Base-by-base conservation (phyloP, 2,888 invertebrate genomes). In the Pandemis heparana region DNA sequence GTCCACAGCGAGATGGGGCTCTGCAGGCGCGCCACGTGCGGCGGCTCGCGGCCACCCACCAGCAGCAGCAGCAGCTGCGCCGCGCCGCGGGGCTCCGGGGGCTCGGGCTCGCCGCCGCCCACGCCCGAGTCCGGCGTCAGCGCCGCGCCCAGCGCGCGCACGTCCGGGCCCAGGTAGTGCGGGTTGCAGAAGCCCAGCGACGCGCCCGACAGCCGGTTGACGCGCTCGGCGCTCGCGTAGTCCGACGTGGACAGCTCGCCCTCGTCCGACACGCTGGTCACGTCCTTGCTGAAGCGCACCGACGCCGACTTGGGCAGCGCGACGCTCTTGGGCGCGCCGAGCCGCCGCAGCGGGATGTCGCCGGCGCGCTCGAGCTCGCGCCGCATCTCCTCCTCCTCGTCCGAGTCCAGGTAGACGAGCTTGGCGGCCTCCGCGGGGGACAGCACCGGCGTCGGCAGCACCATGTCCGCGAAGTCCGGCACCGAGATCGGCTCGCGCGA, bases 1-100 rank as follows among this genome's bases (percentile, higher is more conserved):
- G 96, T 96, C 97, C 97, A 97, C 83, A 97, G 95, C 12, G 97
- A 97, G 51, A 97, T 95, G 10, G 97, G 97, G 80, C 96, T 94
- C 83, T 96, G 96, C 81, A 97, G 96, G 71, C 96, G 95, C 16
- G 97, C 97, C 4, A 96, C 96, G 80, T 97, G 97, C 14, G 97
- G 94, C 94, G 14, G 95, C 78, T 70, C 18, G 76, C 77, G 41
- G 83, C 85, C 72, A 65, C 79, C 77, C 76, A 72, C 81, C 38
- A 86, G 77, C 78, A 94, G 69, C 9, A 92, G 90, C 70, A 87
- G 90, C 75, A 94, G 23, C 23, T 32, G 85, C 72, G 64, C 8
- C 75, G 77, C 85, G 81, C 3, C 70, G 74, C 85, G 82, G 76
- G 51, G 83, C 82, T 39, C 88, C 82, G 71, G 89, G 79, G 82